phyloP scores from a whole-genome alignment of 2,888 invertebrate genomes.

The Daptonema setosum region DNA sequence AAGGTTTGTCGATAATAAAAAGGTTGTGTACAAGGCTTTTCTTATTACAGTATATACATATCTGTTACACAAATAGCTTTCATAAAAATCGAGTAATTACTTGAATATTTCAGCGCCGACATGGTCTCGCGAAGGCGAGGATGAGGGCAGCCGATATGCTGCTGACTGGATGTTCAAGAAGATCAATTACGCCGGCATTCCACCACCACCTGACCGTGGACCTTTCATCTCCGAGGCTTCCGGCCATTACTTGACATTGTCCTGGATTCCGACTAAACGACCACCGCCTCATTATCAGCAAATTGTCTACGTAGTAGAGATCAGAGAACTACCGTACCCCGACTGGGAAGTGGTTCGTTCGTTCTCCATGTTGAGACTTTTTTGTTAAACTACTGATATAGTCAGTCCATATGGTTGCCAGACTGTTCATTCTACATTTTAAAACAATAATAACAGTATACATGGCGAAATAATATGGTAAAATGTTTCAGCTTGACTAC shows the following conservation, averaged over 20 bases:
- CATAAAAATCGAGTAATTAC: too few relatives aligned
- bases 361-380: too few relatives aligned
- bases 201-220: constrained; percentile 62
- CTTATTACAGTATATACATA: too few relatives aligned
- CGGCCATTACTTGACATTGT: constrained; percentile 61
- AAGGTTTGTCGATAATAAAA: constrained; percentile 8
- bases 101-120: neutral
- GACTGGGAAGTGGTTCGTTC: constrained; percentile 67
- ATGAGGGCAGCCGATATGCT: neutral
- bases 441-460: too few relatives aligned
- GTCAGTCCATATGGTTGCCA: too few relatives aligned
- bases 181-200: constrained; percentile 41
- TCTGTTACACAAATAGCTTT: too few relatives aligned
- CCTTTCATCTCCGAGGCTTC: constrained; percentile 82
- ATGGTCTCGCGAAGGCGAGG: neutral
- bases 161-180: neutral
- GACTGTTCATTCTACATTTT: too few relatives aligned
- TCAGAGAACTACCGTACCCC: constrained; percentile 68
- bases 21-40: too few relatives aligned
- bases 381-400: too few relatives aligned
- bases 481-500: constrained; percentile 20
- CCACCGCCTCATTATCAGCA: constrained; percentile 57
- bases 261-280: constrained; percentile 80
- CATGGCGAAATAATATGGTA: too few relatives aligned
- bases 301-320: constrained; percentile 80